Evolutionary conservation across 2,113 vertebrate genomes (phyloP).

Genomic region (Noctilio leporinus): DNA sequence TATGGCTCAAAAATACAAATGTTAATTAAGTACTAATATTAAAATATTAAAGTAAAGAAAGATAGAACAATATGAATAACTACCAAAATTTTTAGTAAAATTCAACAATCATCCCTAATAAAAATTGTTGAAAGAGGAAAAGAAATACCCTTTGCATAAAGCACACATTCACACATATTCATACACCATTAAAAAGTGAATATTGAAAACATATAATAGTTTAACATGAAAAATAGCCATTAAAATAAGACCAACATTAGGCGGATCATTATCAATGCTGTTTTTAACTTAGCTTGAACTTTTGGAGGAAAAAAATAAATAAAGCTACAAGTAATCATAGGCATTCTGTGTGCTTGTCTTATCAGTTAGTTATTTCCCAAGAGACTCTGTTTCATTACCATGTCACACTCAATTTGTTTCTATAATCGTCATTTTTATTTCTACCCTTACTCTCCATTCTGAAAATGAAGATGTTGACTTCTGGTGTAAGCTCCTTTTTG

Average conservation of each 20-base stretch:
- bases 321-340: background rate
- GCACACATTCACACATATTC: background rate
- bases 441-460: conserved; percentile 23
- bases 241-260: background rate
- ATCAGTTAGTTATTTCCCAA: background rate
- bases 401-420: conserved; percentile 34
- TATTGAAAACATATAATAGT: background rate
- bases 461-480: conserved; percentile 35
- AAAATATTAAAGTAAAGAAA: background rate
- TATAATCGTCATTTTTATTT: conserved; percentile 10
- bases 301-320: background rate
- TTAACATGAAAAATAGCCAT: background rate
- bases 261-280: background rate
- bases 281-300: background rate
- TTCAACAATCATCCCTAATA: background rate
- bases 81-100: background rate
- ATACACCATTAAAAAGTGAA: background rate
- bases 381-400: background rate
- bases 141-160: background rate
- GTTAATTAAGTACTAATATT: background rate
- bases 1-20: background rate
- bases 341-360: background rate
- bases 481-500: background rate
- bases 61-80: background rate
- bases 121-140: background rate